Conservation (phyloP, 2,113 vertebrate genomes). For the Pygoscelis adeliae region DNA sequence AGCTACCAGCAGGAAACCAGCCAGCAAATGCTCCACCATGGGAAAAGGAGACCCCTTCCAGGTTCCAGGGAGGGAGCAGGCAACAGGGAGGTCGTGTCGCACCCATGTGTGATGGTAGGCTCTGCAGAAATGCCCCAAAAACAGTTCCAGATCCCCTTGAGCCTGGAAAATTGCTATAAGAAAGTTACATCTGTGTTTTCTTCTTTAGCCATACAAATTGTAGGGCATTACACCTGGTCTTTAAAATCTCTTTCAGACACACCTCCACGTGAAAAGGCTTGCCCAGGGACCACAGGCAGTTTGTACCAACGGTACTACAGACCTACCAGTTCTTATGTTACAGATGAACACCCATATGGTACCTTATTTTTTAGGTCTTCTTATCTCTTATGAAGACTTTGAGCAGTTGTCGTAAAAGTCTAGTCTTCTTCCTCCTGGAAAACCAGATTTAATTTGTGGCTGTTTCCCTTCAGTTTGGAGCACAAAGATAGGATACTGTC, state of each 20-base stretch:
- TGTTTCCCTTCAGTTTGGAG: background rate
- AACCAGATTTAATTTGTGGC: background rate
- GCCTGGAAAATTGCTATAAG: background rate
- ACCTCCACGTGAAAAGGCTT: background rate
- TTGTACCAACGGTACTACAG: background rate
- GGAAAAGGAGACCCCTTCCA: background rate
- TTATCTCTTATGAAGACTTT: background rate
- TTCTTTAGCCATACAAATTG: background rate
- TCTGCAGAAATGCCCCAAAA: background rate
- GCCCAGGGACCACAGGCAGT: background rate
- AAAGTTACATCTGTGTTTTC: background rate
- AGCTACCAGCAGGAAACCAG: background rate
- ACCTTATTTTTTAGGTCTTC: background rate
- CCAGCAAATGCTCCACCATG: accelerated
- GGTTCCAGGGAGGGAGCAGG: background rate
- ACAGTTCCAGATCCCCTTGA: background rate
- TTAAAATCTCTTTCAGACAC: background rate
- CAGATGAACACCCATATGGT: background rate
- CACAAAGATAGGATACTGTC: background rate
- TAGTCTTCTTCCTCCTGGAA: background rate
- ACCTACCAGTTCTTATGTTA: background rate
- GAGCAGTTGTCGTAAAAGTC: background rate
- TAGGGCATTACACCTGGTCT: background rate
- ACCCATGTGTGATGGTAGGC: background rate
- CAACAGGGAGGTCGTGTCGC: background rate